Base-by-base conservation (phyloP, 2,113 vertebrate species). In the Ochotona princeps region DNA sequence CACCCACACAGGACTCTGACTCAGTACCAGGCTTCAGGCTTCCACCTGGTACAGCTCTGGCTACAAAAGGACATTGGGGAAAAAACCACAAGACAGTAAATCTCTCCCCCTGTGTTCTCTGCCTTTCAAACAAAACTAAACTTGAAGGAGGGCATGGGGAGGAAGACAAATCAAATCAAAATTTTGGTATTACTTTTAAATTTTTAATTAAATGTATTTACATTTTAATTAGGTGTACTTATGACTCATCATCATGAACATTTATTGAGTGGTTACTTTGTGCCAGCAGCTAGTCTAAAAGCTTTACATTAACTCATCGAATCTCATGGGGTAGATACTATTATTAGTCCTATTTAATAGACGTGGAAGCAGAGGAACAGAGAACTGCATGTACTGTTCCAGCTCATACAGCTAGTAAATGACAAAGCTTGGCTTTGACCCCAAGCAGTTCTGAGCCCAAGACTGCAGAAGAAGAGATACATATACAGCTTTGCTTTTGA, bases 371-470 rank as follows among this genome's bases (percentile, higher is more conserved):
- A 61, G 57, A 92, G 15, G 6, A 13, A 67, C 81, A 85, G 51
- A 89, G 35, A 95, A 92, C 15, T 57, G 18, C 54, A 85, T 61
- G 38, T 26, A 87, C 12, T 82, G 21, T 13, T 49, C 78, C 78
- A 78, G 54, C 21, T 87, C 72, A 61, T 72, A 83, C 13, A 63
- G 54, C 30, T 11, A 89, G 44, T 87, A 79, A 75, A 70, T 86
- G 25, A 79, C 35, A 89, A 89, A 89, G 35, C 12, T 72, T 80
- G 49, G 69, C 20, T 74, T 60, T 89, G 67, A 85, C 91, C 26
- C 73, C 65, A 88, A 26, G 35, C 38, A 80, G 49, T 67, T 88
- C 23, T 76, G 26, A 79, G 4, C 28, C 57, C 26, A 87, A 28
- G 35, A 9, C 30, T 66, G 20, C 23, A 87, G n/a, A 76, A 23